A percentile compares a stretch with the other conserved stretches of the same genome.
These are phyloP conservation scores for Phrynocephalus vlangalii DNA, from an alignment of 2,797 vertebrate species.

Conservation along the genomic window DNA sequence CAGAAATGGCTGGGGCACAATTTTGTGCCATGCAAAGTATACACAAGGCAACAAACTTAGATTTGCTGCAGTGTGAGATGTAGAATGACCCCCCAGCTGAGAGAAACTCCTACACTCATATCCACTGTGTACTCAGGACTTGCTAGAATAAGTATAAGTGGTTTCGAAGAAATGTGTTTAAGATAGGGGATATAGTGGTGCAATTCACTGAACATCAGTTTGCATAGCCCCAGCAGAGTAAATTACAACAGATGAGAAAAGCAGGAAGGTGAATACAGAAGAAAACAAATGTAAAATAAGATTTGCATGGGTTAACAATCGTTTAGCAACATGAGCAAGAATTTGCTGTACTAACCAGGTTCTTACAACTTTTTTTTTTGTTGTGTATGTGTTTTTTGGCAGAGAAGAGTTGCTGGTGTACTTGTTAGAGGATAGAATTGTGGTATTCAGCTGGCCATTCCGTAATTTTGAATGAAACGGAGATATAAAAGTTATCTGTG, in stretches of 20 bases:
- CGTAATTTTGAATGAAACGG: background rate
- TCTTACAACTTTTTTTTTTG: background rate
- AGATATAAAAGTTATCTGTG: background rate
- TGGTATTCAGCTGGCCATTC: background rate
- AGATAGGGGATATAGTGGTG: background rate
- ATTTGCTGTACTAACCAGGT: no score
- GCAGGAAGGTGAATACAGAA: no score
- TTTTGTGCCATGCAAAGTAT: background rate
- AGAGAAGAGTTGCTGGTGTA: background rate
- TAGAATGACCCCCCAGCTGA: background rate
- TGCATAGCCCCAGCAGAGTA: background rate
- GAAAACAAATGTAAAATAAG: background rate
- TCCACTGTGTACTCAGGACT: no score
- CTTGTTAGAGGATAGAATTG: background rate
- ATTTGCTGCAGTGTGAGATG: background rate
- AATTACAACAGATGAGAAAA: background rate
- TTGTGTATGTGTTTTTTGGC: background rate
- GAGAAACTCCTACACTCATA: background rate
- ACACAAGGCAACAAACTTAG: background rate
- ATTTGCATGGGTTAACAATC: background rate
- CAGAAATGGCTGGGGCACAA: background rate
- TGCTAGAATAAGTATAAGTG: background rate
- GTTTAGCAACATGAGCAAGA: background rate
- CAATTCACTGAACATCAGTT: background rate
- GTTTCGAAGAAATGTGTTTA: background rate